Conservation (phyloP, 2,113 vertebrate species). For the Cyanoramphus novaezelandiae region DNA sequence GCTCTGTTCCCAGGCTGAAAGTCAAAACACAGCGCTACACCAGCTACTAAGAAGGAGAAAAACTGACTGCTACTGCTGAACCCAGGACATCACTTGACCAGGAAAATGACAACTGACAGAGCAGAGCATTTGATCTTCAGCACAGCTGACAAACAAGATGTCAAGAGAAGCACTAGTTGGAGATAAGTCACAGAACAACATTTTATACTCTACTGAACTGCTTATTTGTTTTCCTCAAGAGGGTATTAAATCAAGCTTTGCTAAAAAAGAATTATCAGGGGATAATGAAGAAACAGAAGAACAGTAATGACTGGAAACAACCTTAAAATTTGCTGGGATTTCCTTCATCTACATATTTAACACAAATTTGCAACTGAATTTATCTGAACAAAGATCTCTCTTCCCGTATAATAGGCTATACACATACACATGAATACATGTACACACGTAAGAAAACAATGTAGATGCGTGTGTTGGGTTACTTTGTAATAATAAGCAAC, state of each 20-base stretch:
- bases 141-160: background rate
- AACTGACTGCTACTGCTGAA: no score
- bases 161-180: background rate
- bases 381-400: background rate
- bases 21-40: no score
- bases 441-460: fast-evolving
- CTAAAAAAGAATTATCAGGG: background rate
- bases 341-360: background rate
- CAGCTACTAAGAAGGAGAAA: no score
- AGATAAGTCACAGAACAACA: background rate
- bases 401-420: background rate
- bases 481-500: background rate
- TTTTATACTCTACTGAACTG: background rate
- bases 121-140: background rate
- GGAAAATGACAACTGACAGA: background rate
- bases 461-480: background rate
- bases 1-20: no score
- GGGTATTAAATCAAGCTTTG: background rate
- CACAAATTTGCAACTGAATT: background rate
- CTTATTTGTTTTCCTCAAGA: background rate
- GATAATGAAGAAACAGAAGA: background rate
- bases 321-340: background rate
- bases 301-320: background rate
- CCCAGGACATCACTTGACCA: background rate
- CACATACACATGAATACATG: background rate